Conservation (phyloP, 2,797 vertebrate genomes). For the Holocentrus rufus region DNA sequence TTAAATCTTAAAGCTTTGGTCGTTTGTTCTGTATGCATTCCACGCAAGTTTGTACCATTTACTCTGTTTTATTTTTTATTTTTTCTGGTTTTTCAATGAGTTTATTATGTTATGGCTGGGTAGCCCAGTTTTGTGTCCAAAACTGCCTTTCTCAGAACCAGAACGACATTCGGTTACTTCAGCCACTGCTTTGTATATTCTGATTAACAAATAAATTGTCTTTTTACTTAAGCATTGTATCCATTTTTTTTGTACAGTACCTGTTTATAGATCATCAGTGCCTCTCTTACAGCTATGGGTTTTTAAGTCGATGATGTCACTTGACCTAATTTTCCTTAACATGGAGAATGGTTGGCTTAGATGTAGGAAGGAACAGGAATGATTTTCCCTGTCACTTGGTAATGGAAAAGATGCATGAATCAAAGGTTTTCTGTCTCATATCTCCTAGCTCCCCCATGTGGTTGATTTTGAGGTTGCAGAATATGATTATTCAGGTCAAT, state of each 20-base stretch:
- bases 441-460: conserved; percentile 61
- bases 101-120: conserved; percentile 79
- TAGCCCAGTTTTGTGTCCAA: conserved; percentile 80
- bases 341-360: conserved; percentile 75
- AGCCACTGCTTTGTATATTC: conserved; percentile 93
- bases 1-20: conserved; percentile 87
- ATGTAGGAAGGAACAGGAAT: conserved; percentile 60
- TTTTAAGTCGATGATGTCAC: conserved; percentile 67
- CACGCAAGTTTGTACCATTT: conserved; percentile 84
- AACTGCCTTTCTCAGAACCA: conserved; percentile 79
- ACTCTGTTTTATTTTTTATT: conserved; percentile 75
- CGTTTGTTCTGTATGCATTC: conserved; percentile 86
- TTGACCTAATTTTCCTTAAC: conserved; percentile 72
- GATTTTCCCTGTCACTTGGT: conserved; percentile 56
- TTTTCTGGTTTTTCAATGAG: conserved; percentile 66
- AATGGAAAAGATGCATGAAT: conserved; percentile 60
- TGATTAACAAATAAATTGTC: conserved; percentile 90
- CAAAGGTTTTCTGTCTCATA: conserved; percentile 9
- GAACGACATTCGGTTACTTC: conserved; percentile 84
- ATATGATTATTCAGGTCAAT: conserved; percentile 1
- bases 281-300: conserved; percentile 20
- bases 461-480: conserved; percentile 22
- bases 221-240: conserved; percentile 80
- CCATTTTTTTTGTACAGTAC: conserved; percentile 37
- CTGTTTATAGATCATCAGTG: conserved; percentile 1